A percentile compares a stretch with the other conserved stretches of the same genome.
These are phyloP conservation scores for Carabus problematicus DNA, from an alignment of 2,888 invertebrate species.

Conservation along the genomic window DNA sequence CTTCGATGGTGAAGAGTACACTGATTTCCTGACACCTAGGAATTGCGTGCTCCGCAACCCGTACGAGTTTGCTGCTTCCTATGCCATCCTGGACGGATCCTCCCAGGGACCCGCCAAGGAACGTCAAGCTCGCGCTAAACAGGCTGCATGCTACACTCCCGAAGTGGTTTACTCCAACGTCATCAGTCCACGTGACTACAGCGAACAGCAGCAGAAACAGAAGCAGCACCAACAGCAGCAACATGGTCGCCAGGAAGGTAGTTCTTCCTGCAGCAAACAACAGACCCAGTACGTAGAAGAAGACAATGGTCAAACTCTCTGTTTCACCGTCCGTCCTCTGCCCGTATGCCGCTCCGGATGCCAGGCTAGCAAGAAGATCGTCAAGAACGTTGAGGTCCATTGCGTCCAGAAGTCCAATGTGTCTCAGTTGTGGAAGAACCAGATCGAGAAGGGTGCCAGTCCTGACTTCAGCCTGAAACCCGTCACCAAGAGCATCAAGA, in stretches of 20 bases:
- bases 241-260: conserved; percentile 54
- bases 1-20: conserved; percentile 65
- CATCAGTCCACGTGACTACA: conserved; percentile 57
- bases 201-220: conserved; percentile 45
- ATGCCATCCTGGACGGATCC: conserved; percentile 61
- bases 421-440: conserved; percentile 53
- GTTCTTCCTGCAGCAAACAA: conserved; percentile 51
- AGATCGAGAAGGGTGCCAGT: conserved; percentile 57
- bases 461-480: conserved; percentile 61
- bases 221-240: conserved; percentile 43
- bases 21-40: conserved; percentile 67
- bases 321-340: conserved; percentile 67
- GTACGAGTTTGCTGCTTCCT: conserved; percentile 65
- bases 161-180: conserved; percentile 56
- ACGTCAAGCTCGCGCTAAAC: conserved; percentile 58
- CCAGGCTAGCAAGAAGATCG: conserved; percentile 56
- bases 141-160: conserved; percentile 57
- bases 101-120: conserved; percentile 60
- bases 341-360: conserved; percentile 65
- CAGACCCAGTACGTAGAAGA: conserved; percentile 64
- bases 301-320: conserved; percentile 62
- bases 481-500: conserved; percentile 52
- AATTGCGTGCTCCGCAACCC: conserved; percentile 64
- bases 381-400: conserved; percentile 61
- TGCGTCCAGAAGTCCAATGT: conserved; percentile 55